Conservation (phyloP, 2,797 vertebrate species). For the Gila robusta region DNA sequence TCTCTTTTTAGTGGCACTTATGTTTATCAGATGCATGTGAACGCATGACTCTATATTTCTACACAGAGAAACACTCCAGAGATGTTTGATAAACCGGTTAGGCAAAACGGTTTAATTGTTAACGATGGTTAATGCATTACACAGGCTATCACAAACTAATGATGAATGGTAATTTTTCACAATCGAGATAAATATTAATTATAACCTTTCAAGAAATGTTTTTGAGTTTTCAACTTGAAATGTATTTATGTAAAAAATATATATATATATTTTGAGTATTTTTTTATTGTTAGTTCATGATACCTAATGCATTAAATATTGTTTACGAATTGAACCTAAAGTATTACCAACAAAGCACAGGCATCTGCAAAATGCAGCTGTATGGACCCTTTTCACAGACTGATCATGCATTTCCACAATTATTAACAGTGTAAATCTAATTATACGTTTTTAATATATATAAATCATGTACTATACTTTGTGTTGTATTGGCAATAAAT, state of each 20-base stretch:
- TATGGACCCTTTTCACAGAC: conserved; percentile 8
- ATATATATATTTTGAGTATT: neutral
- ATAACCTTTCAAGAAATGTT: neutral
- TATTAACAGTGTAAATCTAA: neutral
- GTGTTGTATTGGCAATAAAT: neutral
- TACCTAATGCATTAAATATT: neutral
- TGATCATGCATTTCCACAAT: neutral
- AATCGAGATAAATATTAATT: neutral
- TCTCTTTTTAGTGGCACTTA: neutral
- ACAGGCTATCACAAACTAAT: neutral
- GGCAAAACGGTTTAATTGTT: neutral
- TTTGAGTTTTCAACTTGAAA: neutral
- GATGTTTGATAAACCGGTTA: neutral
- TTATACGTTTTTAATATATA: neutral
- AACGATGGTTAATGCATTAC: neutral
- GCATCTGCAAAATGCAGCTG: neutral
- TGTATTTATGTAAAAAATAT: neutral
- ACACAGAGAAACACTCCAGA: neutral
- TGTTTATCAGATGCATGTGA: neutral
- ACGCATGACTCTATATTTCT: neutral
- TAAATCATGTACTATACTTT: neutral
- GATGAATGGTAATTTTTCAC: neutral
- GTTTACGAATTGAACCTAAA: neutral
- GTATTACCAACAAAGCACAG: neutral
- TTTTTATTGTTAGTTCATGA: neutral